These are phyloP conservation scores for Pseudorectes ferrugineus DNA, from an alignment of 2,113 vertebrate species.

Conservation along the genomic window DNA sequence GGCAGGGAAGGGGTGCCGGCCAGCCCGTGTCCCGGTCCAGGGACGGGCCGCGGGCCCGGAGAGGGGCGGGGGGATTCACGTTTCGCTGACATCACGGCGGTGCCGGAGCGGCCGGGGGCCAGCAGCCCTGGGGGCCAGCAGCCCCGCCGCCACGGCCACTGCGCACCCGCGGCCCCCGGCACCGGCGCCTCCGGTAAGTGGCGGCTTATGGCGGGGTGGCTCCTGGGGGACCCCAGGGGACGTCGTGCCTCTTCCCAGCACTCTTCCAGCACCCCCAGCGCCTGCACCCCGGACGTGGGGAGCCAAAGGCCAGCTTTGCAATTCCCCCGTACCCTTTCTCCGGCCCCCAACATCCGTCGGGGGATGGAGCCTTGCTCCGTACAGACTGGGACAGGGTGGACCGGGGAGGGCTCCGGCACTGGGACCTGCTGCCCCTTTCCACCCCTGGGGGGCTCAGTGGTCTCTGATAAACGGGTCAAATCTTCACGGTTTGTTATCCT, in stretches of 20 bases:
- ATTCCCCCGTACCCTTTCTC: background rate
- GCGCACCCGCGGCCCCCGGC: background rate
- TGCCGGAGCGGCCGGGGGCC: constrained; percentile 17
- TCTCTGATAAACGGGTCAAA: background rate
- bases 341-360: background rate
- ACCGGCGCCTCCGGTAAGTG: constrained; percentile 28
- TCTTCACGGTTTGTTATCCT: background rate
- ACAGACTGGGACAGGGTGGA: background rate
- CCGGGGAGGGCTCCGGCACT: background rate
- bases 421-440: background rate
- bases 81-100: constrained; percentile 56
- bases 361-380: background rate
- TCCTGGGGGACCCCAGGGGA: background rate
- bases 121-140: background rate
- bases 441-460: background rate
- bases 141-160: background rate
- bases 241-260: background rate
- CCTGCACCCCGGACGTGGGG: background rate
- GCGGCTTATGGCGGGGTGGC: background rate
- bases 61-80: constrained; percentile 50
- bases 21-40: constrained; percentile 22
- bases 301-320: background rate
- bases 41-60: constrained; percentile 19
- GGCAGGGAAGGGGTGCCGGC: constrained; percentile 43
- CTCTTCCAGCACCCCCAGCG: background rate